A percentile compares a stretch with the other conserved stretches of the same genome.
Conservation (phyloP, 2,888 invertebrate species). For the Epicampocera succincta region DNA sequence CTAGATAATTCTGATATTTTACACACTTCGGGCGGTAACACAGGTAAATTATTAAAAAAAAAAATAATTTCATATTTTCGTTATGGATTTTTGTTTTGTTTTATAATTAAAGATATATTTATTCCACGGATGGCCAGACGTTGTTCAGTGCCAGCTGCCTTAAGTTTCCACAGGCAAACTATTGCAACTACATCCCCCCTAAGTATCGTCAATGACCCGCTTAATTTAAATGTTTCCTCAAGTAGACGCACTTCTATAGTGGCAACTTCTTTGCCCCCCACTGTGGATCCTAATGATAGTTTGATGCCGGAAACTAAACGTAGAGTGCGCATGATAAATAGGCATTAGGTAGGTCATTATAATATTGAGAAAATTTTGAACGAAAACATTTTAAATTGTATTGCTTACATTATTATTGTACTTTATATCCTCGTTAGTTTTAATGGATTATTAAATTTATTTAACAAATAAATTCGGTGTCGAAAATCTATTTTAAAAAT, state of each 20-base stretch:
- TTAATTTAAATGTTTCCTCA: conserved; percentile 24
- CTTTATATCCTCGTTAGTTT: no score
- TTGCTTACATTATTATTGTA: no score
- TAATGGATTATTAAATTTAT: no score
- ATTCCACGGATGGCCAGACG: conserved; percentile 71
- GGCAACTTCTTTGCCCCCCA: conserved; percentile 23
- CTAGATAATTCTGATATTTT: conserved; percentile 63
- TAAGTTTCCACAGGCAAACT: conserved; percentile 74
- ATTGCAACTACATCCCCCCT: conserved; percentile 53
- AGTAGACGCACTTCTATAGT: conserved; percentile 73
- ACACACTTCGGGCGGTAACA: conserved; percentile 13
- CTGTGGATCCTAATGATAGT: conserved; percentile 67
- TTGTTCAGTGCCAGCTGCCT: conserved; percentile 74
- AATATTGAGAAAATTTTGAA: background rate
- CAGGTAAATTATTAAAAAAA: conserved; percentile 55
- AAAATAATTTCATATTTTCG: background rate
- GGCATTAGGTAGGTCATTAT: conserved; percentile 73
- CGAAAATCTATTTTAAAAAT: no score
- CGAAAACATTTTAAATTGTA: no score
- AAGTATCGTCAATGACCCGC: conserved; percentile 38
- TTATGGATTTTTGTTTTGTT: conserved; percentile 15
- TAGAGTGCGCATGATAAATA: conserved; percentile 80
- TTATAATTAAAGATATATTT: conserved; percentile 46
- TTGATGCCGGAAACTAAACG: conserved; percentile 74
- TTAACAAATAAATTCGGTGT: no score